Evolutionary conservation across 2,797 vertebrate genomes (phyloP).

Genomic region (Simalia tracyae): DNA sequence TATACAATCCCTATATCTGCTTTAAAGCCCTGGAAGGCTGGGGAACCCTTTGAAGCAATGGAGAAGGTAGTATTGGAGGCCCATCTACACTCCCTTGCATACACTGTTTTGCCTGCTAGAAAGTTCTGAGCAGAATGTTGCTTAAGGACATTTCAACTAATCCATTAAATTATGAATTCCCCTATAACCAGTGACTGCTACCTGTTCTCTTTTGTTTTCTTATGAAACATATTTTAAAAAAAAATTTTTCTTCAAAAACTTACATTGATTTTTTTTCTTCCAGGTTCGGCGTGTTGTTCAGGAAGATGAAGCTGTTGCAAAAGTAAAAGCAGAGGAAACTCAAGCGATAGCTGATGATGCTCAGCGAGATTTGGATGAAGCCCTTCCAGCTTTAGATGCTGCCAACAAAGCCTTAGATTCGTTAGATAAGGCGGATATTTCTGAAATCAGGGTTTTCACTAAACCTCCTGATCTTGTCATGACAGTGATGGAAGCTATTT

Average conservation of each 20-base stretch:
- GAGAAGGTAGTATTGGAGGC: not conserved
- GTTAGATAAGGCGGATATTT: conserved; percentile 86
- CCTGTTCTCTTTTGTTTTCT: not conserved
- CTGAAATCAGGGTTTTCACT: conserved; percentile 86
- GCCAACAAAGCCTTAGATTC: conserved; percentile 82
- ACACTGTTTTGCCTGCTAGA: not conserved
- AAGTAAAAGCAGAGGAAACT: conserved; percentile 83
- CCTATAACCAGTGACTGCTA: not conserved
- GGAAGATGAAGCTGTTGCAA: conserved; percentile 82
- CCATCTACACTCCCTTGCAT: too few relatives aligned
- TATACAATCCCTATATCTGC: not conserved
- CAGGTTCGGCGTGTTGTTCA: conserved; percentile 80
- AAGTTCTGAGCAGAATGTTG: not conserved
- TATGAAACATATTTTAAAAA: not conserved
- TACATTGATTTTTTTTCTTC: conserved; percentile 4
- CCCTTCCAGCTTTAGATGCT: conserved; percentile 79
- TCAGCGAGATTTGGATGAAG: conserved; percentile 83
- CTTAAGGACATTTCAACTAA: not conserved
- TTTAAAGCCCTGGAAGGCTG: not conserved
- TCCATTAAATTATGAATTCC: not conserved
- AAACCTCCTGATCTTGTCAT: conserved; percentile 85
- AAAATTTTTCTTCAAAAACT: not conserved
- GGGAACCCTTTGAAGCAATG: not conserved
- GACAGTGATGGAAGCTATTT: conserved; percentile 87
- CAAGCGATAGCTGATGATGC: conserved; percentile 85